phyloP scores from a whole-genome alignment of 2,888 invertebrate species.

The Microctonus aethiopoides region DNA sequence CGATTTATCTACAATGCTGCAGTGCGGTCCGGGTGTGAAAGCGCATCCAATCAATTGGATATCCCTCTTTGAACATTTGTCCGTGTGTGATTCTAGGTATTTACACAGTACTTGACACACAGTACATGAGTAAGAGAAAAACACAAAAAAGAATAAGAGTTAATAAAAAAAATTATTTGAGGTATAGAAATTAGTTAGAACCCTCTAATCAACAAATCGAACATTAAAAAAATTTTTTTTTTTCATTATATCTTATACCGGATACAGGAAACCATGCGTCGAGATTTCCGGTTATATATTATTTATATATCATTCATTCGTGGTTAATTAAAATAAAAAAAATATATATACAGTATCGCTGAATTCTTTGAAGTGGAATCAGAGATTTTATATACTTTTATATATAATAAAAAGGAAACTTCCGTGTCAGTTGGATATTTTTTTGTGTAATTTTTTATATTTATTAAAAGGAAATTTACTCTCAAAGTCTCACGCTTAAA shows the following conservation, averaged over 20 bases:
- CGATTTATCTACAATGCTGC: too few species aligned
- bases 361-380: slow-evolving; percentile 16
- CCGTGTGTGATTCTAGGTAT: slow-evolving; percentile 30
- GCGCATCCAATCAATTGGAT: slow-evolving; percentile 56
- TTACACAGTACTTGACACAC: background rate
- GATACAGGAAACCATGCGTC: slow-evolving; percentile 20
- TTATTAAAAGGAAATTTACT: slow-evolving; percentile 35
- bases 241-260: slow-evolving; percentile 1
- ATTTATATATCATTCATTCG: slow-evolving; percentile 15
- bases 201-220: slow-evolving; percentile 20
- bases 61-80: slow-evolving; percentile 48
- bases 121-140: background rate
- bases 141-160: slow-evolving; percentile 11
- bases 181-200: too few species aligned
- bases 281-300: slow-evolving; percentile 27
- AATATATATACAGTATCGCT: slow-evolving; percentile 11
- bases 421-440: slow-evolving; percentile 12
- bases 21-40: slow-evolving; percentile 23
- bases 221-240: slow-evolving; percentile 4
- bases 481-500: slow-evolving; percentile 40
- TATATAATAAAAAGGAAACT: background rate
- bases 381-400: background rate
- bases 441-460: background rate
- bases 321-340: slow-evolving; percentile 22
- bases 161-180: slow-evolving; percentile 11